phyloP scores from a whole-genome alignment of 2,797 vertebrate species.

The Pseudomugil gertrudae region DNA sequence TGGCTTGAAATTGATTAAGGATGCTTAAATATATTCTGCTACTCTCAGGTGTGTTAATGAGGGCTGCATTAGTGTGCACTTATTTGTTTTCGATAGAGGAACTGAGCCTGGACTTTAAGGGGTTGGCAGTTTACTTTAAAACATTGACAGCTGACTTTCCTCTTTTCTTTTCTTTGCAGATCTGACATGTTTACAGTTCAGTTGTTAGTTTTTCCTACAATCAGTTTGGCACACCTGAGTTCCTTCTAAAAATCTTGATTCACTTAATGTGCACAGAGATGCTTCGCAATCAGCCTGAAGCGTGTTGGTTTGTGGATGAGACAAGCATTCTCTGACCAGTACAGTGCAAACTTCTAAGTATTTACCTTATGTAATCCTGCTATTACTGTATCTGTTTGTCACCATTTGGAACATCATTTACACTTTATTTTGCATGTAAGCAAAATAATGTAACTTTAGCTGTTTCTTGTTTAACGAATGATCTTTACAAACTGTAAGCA shows the following conservation, averaged over 20 bases:
- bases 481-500: not conserved
- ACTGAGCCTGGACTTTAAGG: not conserved
- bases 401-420: too few relatives aligned
- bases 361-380: too few relatives aligned
- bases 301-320: slow-evolving; percentile 17
- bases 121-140: not conserved
- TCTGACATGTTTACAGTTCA: slow-evolving; percentile 4
- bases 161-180: slow-evolving; percentile 11
- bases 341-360: not conserved
- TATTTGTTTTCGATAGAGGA: too few relatives aligned
- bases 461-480: not conserved
- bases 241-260: slow-evolving; percentile 16
- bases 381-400: too few relatives aligned
- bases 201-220: not conserved
- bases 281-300: slow-evolving; percentile 43
- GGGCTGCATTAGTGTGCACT: too few relatives aligned
- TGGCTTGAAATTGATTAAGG: too few relatives aligned
- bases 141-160: slow-evolving; percentile 7
- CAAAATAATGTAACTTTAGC: not conserved
- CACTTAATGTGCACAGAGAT: slow-evolving; percentile 19
- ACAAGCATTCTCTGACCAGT: slow-evolving; percentile 33
- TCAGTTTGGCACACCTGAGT: slow-evolving; percentile 39
- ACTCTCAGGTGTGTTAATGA: too few relatives aligned
- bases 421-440: too few relatives aligned
- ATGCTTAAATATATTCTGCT: too few relatives aligned